A percentile compares a stretch with the other conserved stretches of the same genome.
Evolutionary conservation across 2,113 vertebrate genomes (phyloP).

Genomic region (Steatornis caripensis): DNA sequence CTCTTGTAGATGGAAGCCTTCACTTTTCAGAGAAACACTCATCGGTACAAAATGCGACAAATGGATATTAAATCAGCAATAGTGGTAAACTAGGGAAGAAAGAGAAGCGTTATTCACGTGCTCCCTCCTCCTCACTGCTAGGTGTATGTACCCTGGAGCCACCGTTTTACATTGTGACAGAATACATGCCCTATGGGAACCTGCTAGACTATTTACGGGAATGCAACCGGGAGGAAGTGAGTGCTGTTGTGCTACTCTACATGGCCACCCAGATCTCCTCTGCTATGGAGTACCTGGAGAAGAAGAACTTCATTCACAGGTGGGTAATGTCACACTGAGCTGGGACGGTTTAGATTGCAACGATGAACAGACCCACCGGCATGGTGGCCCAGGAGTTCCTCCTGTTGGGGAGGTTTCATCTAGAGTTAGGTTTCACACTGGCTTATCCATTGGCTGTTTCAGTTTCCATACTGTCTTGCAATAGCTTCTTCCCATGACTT

Average conservation of each 20-base stretch:
- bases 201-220: slow-evolving; percentile 94
- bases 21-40: background rate
- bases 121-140: slow-evolving; percentile 30
- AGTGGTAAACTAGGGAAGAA: background rate
- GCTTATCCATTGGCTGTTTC: background rate
- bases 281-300: slow-evolving; percentile 98
- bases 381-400: background rate
- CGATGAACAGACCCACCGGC: background rate
- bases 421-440: background rate
- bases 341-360: background rate
- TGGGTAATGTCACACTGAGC: slow-evolving; percentile 30
- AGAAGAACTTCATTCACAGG: slow-evolving; percentile 99
- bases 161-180: slow-evolving; percentile 97
- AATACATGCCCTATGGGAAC: slow-evolving; percentile 98
- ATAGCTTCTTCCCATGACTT: background rate
- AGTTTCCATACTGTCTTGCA: background rate
- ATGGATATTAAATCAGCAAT: background rate
- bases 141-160: slow-evolving; percentile 97
- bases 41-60: fast-evolving
- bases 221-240: slow-evolving; percentile 93
- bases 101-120: background rate
- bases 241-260: slow-evolving; percentile 93
- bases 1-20: background rate
- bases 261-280: slow-evolving; percentile 99
- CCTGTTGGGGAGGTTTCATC: background rate